Percentiles rank a stretch among this genome's conserved stretches.
Evolutionary conservation across 2,888 invertebrate genomes (phyloP).

Genomic region (Branchellion lobata): DNA sequence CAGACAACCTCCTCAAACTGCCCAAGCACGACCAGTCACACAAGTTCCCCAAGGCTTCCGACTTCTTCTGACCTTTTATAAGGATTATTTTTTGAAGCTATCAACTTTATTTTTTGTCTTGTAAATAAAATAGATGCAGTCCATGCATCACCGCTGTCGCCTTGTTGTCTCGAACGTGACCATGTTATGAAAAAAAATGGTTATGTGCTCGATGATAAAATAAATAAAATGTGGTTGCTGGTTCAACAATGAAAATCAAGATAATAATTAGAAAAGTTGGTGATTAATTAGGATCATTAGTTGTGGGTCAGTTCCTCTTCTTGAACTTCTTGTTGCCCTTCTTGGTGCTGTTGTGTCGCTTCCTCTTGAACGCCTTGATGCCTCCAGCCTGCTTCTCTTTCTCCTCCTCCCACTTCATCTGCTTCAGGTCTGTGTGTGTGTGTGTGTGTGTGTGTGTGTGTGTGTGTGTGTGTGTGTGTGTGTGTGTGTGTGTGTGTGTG

Average conservation of each 20-base stretch:
- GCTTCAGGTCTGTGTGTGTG: constrained; percentile 37
- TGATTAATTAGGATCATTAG: no score
- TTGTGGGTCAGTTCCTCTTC: no score
- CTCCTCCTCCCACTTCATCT: constrained; percentile 39
- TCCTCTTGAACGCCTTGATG: background rate
- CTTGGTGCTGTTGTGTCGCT: background rate
- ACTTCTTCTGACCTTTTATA: constrained; percentile 70
- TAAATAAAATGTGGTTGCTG: no score
- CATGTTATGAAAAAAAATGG: no score
- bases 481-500: background rate
- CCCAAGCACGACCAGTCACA: constrained; percentile 61
- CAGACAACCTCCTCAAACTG: constrained; percentile 79
- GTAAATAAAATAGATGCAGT: no score
- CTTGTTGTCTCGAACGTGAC: no score
- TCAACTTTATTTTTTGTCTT: no score
- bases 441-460: no score
- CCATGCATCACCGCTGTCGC: no score
- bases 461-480: background rate
- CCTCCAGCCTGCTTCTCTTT: constrained; percentile 13
- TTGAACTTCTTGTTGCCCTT: background rate
- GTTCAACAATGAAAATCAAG: no score
- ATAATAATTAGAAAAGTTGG: no score
- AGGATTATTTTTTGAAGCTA: background rate
- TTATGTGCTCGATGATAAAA: no score
- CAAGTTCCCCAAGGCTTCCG: constrained; percentile 71